A percentile compares a stretch with the other conserved stretches of the same genome.
phyloP scores from a whole-genome alignment of 2,113 vertebrate genomes.

The Megaceryle maxima region DNA sequence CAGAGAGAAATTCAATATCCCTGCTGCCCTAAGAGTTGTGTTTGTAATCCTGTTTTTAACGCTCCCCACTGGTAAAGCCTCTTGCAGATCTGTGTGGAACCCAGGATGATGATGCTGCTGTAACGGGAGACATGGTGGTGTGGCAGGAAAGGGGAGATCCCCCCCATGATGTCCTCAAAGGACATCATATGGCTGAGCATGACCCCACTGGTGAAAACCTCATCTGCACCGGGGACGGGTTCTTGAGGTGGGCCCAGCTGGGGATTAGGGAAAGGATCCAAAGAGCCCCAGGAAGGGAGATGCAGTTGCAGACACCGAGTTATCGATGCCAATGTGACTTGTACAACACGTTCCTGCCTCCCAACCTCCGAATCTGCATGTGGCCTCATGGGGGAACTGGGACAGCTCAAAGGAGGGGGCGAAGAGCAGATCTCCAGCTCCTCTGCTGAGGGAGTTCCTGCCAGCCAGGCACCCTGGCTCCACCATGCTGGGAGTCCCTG shows the following conservation, averaged over 20 bases:
- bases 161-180: background rate
- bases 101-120: background rate
- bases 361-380: fast-evolving
- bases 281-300: background rate
- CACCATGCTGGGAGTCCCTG: fast-evolving
- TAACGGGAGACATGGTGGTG: fast-evolving
- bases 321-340: background rate
- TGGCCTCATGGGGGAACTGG: background rate
- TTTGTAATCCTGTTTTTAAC: background rate
- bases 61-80: background rate
- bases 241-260: fast-evolving
- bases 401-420: background rate
- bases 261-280: background rate
- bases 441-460: background rate
- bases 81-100: background rate
- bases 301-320: fast-evolving
- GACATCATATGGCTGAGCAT: fast-evolving
- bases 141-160: background rate
- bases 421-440: background rate
- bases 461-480: background rate
- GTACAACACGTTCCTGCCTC: background rate
- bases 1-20: background rate
- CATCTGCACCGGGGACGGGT: fast-evolving
- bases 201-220: background rate
- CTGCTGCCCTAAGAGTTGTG: background rate